Evolutionary conservation across 1,140 invertebrate species (phyloP), one percentile per base, ranked within the genome.

Genomic region (Holcopasites calliopsidis): DNA sequence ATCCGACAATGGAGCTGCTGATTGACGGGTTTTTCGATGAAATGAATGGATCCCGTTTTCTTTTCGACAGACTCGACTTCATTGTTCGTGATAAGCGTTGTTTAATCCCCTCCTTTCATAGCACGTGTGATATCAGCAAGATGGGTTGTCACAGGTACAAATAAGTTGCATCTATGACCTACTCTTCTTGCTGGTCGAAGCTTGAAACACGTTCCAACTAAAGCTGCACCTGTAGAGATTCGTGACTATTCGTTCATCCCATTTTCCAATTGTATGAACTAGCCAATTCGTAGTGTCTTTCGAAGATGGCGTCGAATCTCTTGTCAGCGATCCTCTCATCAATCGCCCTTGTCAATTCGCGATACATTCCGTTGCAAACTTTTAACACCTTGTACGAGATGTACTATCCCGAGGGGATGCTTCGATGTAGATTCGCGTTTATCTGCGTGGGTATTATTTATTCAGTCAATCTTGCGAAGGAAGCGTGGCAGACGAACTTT

Each of bases 391-490:
- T 33, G n/a, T 11, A 21, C 28, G 4, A 8, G 18, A 26, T 42
- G 10, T 21, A 42, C 8, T 40, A 68, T 52, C 35, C 6, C 54
- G n/a, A 31, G n/a, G 31, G 49, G 28, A 60, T 23, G 16, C 21
- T n/a, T 52, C 55, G 35, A 81, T 54, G 50, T n/a, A 55, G 44
- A 74, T 42, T 47, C 72, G 16, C 54, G 72, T 82, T 82, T 49
- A 83, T 75, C 71, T 70, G 40, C 23, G 11, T 8, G 11, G n/a
- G 35, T 62, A 79, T 83, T 82, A 79, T 82, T 82, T 83, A 83
- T 83, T 83, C 77, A 68, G 66, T 70, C 49, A 81, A 82, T 75
- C 77, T 71, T 68, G 65, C 44, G 40, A 38, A 71, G 75, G 70
- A 54, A 74, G 28, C 52, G 65, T 61, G 38, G 23, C 10, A 54